A percentile compares a stretch with the other conserved stretches of the same genome.
Evolutionary conservation across 2,888 invertebrate genomes (phyloP).

Genomic region (Lissonota sp.): DNA sequence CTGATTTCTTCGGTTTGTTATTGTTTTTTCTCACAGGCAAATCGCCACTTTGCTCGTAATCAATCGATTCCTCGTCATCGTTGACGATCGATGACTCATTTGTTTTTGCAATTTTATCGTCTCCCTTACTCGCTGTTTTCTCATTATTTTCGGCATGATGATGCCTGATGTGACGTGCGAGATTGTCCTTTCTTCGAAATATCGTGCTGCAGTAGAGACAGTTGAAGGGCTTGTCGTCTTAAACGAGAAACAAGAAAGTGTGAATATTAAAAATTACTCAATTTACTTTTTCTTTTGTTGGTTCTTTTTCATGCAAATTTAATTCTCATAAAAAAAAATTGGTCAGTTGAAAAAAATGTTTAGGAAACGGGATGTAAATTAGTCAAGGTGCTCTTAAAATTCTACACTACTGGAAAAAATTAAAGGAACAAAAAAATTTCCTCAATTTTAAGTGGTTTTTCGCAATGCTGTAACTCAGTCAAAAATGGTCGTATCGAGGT

Average conservation of each 20-base stretch:
- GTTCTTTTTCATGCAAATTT: too few relatives aligned
- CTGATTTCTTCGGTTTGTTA: conserved; percentile 32
- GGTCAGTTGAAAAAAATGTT: too few relatives aligned
- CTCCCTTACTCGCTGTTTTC: not conserved
- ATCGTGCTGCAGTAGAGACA: conserved; percentile 89
- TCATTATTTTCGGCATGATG: conserved; percentile 86
- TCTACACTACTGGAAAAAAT: too few relatives aligned
- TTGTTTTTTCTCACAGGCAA: not conserved
- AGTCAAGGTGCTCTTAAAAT: too few relatives aligned
- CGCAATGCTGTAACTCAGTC: too few relatives aligned
- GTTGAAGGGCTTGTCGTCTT: conserved; percentile 89
- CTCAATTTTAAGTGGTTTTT: too few relatives aligned
- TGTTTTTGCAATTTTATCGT: conserved; percentile 39
- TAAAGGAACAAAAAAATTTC: too few relatives aligned
- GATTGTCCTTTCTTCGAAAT: conserved; percentile 91
- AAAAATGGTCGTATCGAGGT: too few relatives aligned
- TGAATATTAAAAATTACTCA: not conserved
- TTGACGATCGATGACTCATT: not conserved
- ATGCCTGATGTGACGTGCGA: conserved; percentile 90
- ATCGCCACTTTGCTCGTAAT: not conserved
- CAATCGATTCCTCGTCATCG: not conserved
- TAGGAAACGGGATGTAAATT: too few relatives aligned
- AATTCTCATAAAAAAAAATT: too few relatives aligned
- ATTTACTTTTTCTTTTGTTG: not conserved
- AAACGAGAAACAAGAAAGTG: conserved; percentile 67